A percentile compares a stretch with the other conserved stretches of the same genome.
phyloP scores from a whole-genome alignment of 2,797 vertebrate genomes.

The Xiphophorus birchmanni region DNA sequence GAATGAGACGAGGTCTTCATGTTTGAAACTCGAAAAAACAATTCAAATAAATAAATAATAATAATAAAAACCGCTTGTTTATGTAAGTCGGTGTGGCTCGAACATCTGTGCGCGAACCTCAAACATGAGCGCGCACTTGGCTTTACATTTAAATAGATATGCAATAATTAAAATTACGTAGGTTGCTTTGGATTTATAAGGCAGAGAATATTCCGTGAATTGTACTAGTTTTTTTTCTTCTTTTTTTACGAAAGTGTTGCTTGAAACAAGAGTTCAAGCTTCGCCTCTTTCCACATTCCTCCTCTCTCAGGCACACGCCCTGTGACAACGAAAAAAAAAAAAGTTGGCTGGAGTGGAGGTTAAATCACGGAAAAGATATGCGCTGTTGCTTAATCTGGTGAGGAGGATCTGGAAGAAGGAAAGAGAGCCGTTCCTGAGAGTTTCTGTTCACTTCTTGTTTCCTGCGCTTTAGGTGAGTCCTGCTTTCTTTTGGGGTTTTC shows the following conservation, averaged over 20 bases:
- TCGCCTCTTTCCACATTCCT: slow-evolving; percentile 75
- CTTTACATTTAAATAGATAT: slow-evolving; percentile 21
- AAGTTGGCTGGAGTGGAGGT: slow-evolving; percentile 62
- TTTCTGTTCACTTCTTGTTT: slow-evolving; percentile 27
- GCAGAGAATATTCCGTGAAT: background rate
- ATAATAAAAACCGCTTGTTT: background rate
- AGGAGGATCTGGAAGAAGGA: slow-evolving; percentile 55
- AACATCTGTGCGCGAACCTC: slow-evolving; percentile 28
- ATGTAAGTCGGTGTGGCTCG: slow-evolving; percentile 44
- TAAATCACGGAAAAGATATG: slow-evolving; percentile 80
- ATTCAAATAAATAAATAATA: background rate
- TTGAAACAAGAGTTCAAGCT: slow-evolving; percentile 42
- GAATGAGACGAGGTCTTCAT: background rate
- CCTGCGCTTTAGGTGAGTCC: slow-evolving; percentile 53
- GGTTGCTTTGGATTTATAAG: too few species aligned
- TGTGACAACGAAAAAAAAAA: slow-evolving; percentile 66
- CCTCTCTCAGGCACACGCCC: slow-evolving; percentile 80
- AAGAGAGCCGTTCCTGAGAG: slow-evolving; percentile 12
- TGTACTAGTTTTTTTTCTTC: background rate
- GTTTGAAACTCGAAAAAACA: slow-evolving; percentile 5
- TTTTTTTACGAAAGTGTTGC: slow-evolving; percentile 17
- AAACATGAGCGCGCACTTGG: slow-evolving; percentile 19
- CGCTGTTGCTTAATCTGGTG: slow-evolving; percentile 64
- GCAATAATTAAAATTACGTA: background rate
- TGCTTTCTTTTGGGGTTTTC: background rate